Percentiles rank a stretch among this genome's conserved stretches.
Evolutionary conservation across 2,113 vertebrate species (phyloP).

Genomic region (Butastur rufipennis): DNA sequence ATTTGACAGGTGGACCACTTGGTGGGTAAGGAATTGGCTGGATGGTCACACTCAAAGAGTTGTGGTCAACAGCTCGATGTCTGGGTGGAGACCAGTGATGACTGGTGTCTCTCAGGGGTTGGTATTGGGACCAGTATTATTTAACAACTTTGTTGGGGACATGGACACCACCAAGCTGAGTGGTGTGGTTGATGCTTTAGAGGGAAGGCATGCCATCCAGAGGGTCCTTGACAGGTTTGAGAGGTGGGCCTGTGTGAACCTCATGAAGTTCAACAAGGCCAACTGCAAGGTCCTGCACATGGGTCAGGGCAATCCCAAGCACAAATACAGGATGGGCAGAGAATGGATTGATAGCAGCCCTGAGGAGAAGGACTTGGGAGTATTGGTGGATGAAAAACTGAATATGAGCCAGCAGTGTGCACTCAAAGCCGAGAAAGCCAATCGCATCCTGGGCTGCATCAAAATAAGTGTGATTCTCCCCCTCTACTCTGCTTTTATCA

Average conservation of each 20-base stretch:
- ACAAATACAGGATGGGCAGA: too few species aligned
- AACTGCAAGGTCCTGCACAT: too few species aligned
- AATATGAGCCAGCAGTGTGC: neutral
- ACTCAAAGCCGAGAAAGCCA: neutral
- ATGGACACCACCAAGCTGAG: neutral
- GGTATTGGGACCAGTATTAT: neutral
- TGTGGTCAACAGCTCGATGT: neutral
- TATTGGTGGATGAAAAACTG: neutral
- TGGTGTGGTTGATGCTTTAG: neutral
- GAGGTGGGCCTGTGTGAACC: accelerated
- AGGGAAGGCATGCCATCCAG: neutral
- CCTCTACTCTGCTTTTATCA: too few species aligned
- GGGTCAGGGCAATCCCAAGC: too few species aligned
- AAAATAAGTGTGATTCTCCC: neutral
- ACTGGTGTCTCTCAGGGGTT: neutral
- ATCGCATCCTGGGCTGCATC: neutral
- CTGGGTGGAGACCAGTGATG: neutral
- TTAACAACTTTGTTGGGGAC: neutral
- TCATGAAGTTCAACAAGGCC: too few species aligned
- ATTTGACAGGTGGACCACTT: neutral
- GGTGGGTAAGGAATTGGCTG: neutral
- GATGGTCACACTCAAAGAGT: neutral
- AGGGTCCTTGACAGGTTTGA: neutral
- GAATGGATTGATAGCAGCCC: neutral
- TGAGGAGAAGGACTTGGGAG: neutral